Evolutionary conservation across 1,140 invertebrate species (phyloP), one percentile per base, ranked within the genome.

Genomic region (Ctenoplectra terminalis): DNA sequence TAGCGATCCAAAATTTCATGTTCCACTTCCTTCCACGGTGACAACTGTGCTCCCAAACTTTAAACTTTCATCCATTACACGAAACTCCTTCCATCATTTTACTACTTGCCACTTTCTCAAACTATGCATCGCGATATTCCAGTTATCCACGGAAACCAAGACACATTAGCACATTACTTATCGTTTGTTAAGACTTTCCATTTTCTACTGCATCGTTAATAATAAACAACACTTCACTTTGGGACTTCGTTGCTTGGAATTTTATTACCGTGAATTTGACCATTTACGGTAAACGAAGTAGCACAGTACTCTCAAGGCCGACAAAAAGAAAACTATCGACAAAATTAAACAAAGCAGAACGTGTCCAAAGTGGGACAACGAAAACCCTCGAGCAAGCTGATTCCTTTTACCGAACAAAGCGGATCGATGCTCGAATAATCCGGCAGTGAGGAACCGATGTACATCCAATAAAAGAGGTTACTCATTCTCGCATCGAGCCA

Each of bases 381-480:
- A 26, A 46, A 2, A 23, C 6, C 15, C 8, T 52, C 37, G 37
- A 66, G 63, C n/a, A 43, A 67, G 64, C 37, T 23, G 26, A 66
- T 66, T 75, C 50, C 40, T 20, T 56, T 43, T 15, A 5, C 37
- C 20, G 63, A 72, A 72, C 56, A 61, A 71, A 79, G 76, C 29
- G 34, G 77, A 61, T 79, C 77, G 34, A 79, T 79, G 50, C 23
- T 67, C n/a, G 76, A 60, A 23, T 63, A 63, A 72, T 72, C 56
- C n/a, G 20, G 4, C 11, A 17, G 60, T 23, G 31, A 8, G 31
- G 58, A 61, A 50, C 34, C 46, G 69, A 9, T 61, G n/a, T 73
- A 73, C 77, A 63, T 80, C 58, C 77, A 54, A 80, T 63, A 63
- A 73, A 80, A 80, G 69, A 40, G 77, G 77, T 79, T 78, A 86